Base-by-base conservation (phyloP, 2,113 vertebrate species). In the Melanostigma gelatinosum region DNA sequence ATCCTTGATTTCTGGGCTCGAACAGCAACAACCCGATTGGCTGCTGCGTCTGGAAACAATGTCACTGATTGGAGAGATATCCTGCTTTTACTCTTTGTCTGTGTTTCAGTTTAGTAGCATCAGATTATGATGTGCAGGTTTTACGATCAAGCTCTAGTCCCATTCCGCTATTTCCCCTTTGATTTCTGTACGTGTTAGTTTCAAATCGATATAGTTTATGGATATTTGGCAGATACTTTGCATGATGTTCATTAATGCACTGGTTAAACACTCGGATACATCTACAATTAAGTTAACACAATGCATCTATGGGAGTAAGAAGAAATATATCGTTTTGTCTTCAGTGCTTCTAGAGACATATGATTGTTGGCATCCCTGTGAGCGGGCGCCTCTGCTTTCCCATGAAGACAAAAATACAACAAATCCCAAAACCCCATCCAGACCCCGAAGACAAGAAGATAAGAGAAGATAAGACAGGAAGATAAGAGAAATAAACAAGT, bases 181-280 rank as follows among this genome's bases (percentile, higher is more conserved):
- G 46, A 79, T 63, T 77, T 83, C 64, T 82, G 58, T 22, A 16
- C 52, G 48, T 82, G 72, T 80, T 89, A 85, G 75, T 82, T 84
- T 91, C 15, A 78, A 77, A 79, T 87, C 66, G 85, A 69, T 66
- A 80, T 15, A 80, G 29, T 82, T 68, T 61, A 27, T 81, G 54
- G 32, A 82, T 91, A 91, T 92, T 93, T 94, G 90, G 90, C 90
- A 90, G 83, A 88, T 79, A 79, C 68, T 80, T 87, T 77, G 76
- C 62, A 80, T 72, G 72, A 85, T 84, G 65, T 66, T 87, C 71
- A 78, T 88, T 82, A 88, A 90, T 85, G 85, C 84, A 87, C 85
- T 88, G 84, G 79, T 90, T 91, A 91, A 87, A 90, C 84, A 87
- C 76, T 81, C 27, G 2, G 88, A 85, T 86, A 84, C 85, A 82